Conservation (phyloP, 2,797 vertebrate genomes). For the Onychomys arenicola region DNA sequence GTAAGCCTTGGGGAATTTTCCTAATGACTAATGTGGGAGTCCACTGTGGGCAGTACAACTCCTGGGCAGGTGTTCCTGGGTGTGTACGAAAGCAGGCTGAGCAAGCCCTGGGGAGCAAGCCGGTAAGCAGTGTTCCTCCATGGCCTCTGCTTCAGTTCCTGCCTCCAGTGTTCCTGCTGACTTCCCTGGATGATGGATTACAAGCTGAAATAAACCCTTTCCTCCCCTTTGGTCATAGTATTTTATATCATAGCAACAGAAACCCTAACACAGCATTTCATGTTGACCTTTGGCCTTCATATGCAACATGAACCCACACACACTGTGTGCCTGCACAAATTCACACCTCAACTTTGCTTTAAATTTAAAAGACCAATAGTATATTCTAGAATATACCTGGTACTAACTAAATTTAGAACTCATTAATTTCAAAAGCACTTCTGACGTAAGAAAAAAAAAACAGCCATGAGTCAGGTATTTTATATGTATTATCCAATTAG, state of each 20-base stretch:
- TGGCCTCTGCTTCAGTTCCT: not conserved
- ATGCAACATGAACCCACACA: not conserved
- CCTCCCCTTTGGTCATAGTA: not conserved
- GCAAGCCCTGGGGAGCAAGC: not conserved
- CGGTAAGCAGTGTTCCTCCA: not conserved
- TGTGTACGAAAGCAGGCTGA: not conserved
- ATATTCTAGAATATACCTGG: not conserved
- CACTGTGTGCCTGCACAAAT: not conserved
- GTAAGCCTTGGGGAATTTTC: not conserved
- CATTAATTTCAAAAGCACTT: constrained; percentile 54
- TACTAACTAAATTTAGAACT: constrained; percentile 61
- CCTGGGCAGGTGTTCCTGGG: not conserved
- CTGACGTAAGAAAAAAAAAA: constrained; percentile 41
- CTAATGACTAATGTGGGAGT: not conserved
- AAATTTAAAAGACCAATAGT: constrained; percentile 33
- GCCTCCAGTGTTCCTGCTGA: not conserved
- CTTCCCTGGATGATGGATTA: not conserved
- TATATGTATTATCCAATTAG: not conserved
- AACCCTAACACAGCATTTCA: not conserved
- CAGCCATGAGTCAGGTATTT: not conserved
- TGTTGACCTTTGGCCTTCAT: not conserved
- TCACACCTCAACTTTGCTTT: not conserved
- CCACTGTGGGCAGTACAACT: not conserved
- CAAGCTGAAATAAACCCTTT: not conserved
- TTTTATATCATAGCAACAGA: not conserved